A percentile compares a stretch with the other conserved stretches of the same genome.
These are phyloP conservation scores for Pagetopsis macropterus DNA, from an alignment of 2,797 vertebrate species.

Conservation along the genomic window DNA sequence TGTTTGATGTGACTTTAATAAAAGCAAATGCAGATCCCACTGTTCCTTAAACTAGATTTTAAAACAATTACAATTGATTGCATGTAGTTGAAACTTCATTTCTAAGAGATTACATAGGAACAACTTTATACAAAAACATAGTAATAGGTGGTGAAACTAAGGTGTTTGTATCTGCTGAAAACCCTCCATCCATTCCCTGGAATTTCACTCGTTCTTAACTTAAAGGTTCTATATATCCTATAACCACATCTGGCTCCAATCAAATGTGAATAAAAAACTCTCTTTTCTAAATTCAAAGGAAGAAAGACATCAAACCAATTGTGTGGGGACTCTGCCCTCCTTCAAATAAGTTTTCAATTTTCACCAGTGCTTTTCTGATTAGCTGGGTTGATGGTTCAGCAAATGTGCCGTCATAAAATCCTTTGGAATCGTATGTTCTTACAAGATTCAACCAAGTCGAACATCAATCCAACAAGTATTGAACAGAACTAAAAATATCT, in stretches of 20 bases:
- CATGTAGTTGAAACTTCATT: background rate
- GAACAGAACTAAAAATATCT: conserved; percentile 73
- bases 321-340: conserved; percentile 55
- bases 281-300: conserved; percentile 68
- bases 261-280: conserved; percentile 82
- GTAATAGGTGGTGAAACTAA: conserved; percentile 6
- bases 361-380: conserved; percentile 67
- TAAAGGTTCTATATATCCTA: conserved; percentile 55
- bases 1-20: too few species aligned
- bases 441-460: conserved; percentile 71
- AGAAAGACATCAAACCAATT: conserved; percentile 74
- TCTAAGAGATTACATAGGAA: background rate
- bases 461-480: conserved; percentile 68
- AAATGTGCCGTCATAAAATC: conserved; percentile 69
- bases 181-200: conserved; percentile 60
- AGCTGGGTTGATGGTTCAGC: conserved; percentile 62
- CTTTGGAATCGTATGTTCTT: conserved; percentile 64
- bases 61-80: too few species aligned
- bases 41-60: too few species aligned
- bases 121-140: background rate
- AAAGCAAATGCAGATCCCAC: too few species aligned
- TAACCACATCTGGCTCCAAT: conserved; percentile 90
- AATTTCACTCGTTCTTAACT: conserved; percentile 72
- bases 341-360: conserved; percentile 65
- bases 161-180: conserved; percentile 40